Base-by-base conservation (phyloP, 2,888 invertebrate genomes). In the Amitus sp. region DNA sequence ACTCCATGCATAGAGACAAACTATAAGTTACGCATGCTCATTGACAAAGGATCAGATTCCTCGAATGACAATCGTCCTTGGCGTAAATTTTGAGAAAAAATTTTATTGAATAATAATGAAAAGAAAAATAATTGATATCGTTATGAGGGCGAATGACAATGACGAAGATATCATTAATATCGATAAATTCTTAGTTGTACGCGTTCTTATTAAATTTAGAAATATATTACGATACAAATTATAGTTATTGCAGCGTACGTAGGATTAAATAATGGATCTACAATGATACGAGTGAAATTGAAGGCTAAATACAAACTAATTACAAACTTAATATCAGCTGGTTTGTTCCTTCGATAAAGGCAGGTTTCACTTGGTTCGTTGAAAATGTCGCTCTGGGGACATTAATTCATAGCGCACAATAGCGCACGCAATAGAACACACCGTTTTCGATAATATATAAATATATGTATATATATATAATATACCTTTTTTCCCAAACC, bases 301-400 rank as follows among this genome's bases (percentile, higher is more conserved):
- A 69, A 19, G n/a, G 30, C 61, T 77, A 79, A 77, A 76, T 82
- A 80, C 75, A 77, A 80, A 78, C 74, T 79, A 80, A 82, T 82
- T 79, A 81, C 81, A 81, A 80, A 82, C 79, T 80, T 80, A 82
- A 79, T 77, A 73, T 71, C 71, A 77, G 7, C 61, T 55, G 53
- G 50, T 57, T 57, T 37, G 9, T 23, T n/a, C 45, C 55, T 52
- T 57, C 49, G 52, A 55, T 57, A 57, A 52, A 59, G 50, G 48
- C 56, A 48, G 57, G 51, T 43, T 46, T 47, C 55, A 60, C 57
- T 63, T 54, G 9, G n/a, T n/a, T n/a, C n/a, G n/a, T 46, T 50
- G 50, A 43, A 19, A 56, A 27, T 53, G n/a, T n/a, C n/a, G n/a
- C n/a, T n/a, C n/a, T n/a, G n/a, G n/a, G n/a, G n/a, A n/a, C n/a